Percentiles rank a stretch among this genome's conserved stretches.
Evolutionary conservation across 2,888 invertebrate species (phyloP).

Genomic region (Criorhina ranunculi): DNA sequence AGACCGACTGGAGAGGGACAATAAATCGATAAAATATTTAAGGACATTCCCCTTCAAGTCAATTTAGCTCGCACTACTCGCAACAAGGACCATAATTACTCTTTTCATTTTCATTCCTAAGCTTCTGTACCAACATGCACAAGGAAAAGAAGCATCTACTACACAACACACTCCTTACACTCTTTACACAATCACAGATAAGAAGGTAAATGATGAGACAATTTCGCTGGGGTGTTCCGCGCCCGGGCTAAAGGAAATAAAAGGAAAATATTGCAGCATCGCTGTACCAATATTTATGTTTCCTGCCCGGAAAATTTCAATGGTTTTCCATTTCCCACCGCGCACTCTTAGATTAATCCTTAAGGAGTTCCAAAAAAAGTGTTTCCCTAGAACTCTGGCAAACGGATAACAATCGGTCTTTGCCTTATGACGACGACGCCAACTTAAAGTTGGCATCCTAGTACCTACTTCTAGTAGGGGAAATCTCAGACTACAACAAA

Average conservation of each 20-base stretch:
- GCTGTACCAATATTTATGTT: constrained; percentile 44
- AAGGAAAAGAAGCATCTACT: constrained; percentile 10
- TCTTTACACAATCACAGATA: constrained; percentile 37
- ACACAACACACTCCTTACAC: not conserved
- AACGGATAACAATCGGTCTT: constrained; percentile 42
- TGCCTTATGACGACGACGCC: constrained; percentile 22
- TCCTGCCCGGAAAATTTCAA: constrained; percentile 18
- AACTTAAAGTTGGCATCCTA: constrained; percentile 26
- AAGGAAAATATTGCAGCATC: constrained; percentile 5
- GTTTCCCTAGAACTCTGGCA: constrained; percentile 7
- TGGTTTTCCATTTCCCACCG: constrained; percentile 26
- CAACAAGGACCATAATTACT: constrained; percentile 8
- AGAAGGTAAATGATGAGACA: constrained; percentile 43
- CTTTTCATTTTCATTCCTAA: not conserved
- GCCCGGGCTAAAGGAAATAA: not conserved
- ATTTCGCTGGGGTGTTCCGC: not conserved
- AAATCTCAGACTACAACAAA: constrained; percentile 21
- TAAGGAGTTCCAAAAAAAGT: constrained; percentile 26
- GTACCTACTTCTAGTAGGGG: too few relatives aligned
- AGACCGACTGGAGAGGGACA: constrained; percentile 6
- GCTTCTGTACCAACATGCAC: not conserved
- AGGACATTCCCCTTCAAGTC: constrained; percentile 8
- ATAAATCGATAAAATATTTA: constrained; percentile 45
- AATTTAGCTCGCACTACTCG: constrained; percentile 4
- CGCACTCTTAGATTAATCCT: constrained; percentile 44